phyloP scores from a whole-genome alignment of 2,888 invertebrate genomes.

The Micropterix aruncella region DNA sequence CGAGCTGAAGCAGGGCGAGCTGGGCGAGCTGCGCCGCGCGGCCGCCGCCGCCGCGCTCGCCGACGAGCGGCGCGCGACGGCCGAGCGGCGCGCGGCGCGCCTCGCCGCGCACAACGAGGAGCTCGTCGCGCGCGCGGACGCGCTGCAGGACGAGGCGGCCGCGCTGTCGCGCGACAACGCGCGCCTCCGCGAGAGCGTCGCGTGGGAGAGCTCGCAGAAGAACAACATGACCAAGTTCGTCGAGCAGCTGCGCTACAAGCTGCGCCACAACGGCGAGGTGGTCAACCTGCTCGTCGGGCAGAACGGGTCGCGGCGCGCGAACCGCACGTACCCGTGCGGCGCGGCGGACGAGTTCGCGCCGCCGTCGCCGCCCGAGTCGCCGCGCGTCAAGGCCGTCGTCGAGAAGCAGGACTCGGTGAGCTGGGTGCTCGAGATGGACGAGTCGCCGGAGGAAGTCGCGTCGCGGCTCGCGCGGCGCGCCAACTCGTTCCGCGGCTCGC shows the following conservation, averaged over 20 bases:
- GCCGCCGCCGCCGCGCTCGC: slow-evolving; percentile 56
- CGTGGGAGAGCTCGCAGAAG: slow-evolving; percentile 65
- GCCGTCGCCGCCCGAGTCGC: slow-evolving; percentile 49
- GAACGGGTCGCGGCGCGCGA: slow-evolving; percentile 14
- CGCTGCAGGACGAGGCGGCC: slow-evolving; percentile 58
- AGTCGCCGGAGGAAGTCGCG: slow-evolving; percentile 56
- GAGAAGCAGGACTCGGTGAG: slow-evolving; percentile 79
- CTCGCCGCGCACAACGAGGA: slow-evolving; percentile 80
- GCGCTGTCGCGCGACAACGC: slow-evolving; percentile 46
- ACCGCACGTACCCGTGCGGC: slow-evolving; percentile 17
- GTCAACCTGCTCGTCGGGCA: slow-evolving; percentile 24
- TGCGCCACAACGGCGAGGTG: slow-evolving; percentile 71
- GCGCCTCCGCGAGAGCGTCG: slow-evolving; percentile 55
- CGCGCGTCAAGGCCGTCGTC: slow-evolving; percentile 69
- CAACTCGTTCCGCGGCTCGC: slow-evolving; percentile 43
- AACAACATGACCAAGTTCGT: slow-evolving; percentile 67
- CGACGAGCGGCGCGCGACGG: slow-evolving; percentile 56
- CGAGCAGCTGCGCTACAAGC: slow-evolving; percentile 79
- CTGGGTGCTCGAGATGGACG: slow-evolving; percentile 72
- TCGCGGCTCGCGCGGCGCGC: slow-evolving; percentile 54
- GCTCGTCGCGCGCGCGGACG: slow-evolving; percentile 61
- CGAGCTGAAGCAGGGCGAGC: slow-evolving; percentile 77
- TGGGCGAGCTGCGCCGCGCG: slow-evolving; percentile 59
- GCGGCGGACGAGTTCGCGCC: slow-evolving; percentile 21
- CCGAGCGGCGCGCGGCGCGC: slow-evolving; percentile 59